Base-by-base conservation (phyloP, 2,888 invertebrate species). In the Cremastinae sp. region DNA sequence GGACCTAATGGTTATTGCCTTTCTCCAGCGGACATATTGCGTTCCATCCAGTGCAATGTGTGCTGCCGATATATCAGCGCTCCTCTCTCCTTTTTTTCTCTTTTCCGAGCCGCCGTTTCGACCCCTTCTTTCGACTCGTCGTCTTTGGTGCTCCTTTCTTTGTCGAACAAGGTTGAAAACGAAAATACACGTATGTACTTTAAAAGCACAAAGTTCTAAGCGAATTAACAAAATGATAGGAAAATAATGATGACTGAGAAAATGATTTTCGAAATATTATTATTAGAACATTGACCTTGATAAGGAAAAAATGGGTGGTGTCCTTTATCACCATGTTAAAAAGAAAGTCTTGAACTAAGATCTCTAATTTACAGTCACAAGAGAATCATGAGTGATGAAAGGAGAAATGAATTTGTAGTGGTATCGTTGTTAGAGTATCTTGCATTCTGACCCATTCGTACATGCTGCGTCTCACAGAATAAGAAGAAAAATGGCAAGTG, bases 1-100 rank as follows among this genome's bases (percentile, higher is more conserved):
- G 90, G 90, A 91, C 91, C 91, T 91, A 92, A 92, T 92, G 91
- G 92, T 92, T 92, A 92, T 92, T 92, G 91, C 91, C 91, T 91
- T 91, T 91, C 91, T 91, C 61, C 90, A 90, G 90, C 90, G 91
- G 91, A 91, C 91, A 91, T 91, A 91, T 91, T 91, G 91, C 91
- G 91, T 91, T 91, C 91, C 91, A 91, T 91, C 91, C 90, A 91
- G 90, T 90, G 91, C 91, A 91, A 91, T 91, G 91, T 91, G 91
- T 91, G 91, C 91, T 88, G 89, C 89, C 91, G 90, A 91, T 91
- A 91, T 90, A 91, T 91, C 91, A 91, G 90, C 83, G 87, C 82
- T 83, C 80, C 72, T 79, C 74, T 76, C 62, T 74, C 10, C 56
- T 55, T 22, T 43, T 61, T 58, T 43, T 47, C 41, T 53, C 43